Conservation (phyloP, 2,888 invertebrate genomes). For the Agriotes lineatus region DNA sequence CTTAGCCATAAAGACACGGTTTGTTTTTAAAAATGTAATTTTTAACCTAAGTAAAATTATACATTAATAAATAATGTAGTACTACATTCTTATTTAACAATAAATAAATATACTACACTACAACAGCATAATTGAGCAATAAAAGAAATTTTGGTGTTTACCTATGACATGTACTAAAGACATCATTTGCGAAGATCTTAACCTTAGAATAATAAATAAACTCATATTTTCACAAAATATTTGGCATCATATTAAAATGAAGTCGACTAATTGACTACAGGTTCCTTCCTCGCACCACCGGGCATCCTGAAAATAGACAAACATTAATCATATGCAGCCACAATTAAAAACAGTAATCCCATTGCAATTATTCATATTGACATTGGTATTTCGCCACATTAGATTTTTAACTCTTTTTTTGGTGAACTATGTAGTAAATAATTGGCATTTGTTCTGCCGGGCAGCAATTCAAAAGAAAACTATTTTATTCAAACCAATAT, state of each 20-base stretch:
- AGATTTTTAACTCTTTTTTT: too few relatives aligned
- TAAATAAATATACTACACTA: constrained; percentile 29
- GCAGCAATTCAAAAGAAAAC: too few relatives aligned
- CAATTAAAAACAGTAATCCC: too few relatives aligned
- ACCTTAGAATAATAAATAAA: constrained; percentile 14
- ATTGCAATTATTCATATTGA: too few relatives aligned
- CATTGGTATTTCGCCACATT: too few relatives aligned
- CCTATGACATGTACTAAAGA: constrained; percentile 2
- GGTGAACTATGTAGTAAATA: too few relatives aligned
- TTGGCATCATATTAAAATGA: constrained; percentile 43
- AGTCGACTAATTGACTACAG: constrained; percentile 45
- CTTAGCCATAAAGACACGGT: too few relatives aligned
- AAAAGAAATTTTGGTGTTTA: constrained; percentile 17
- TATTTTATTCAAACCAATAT: too few relatives aligned
- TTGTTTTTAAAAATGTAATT: neutral
- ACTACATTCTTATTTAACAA: constrained; percentile 24
- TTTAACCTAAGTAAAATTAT: constrained; percentile 9
- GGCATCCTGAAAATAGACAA: constrained; percentile 49
- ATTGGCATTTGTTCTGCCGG: too few relatives aligned
- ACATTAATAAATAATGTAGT: constrained; percentile 13
- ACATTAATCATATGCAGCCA: too few relatives aligned
- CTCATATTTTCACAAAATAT: constrained; percentile 38
- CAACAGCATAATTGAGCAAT: constrained; percentile 30
- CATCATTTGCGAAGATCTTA: constrained; percentile 20
- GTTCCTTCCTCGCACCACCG: constrained; percentile 46